Conservation (phyloP, 2,888 invertebrate genomes). For the Hymenopus coronatus region DNA sequence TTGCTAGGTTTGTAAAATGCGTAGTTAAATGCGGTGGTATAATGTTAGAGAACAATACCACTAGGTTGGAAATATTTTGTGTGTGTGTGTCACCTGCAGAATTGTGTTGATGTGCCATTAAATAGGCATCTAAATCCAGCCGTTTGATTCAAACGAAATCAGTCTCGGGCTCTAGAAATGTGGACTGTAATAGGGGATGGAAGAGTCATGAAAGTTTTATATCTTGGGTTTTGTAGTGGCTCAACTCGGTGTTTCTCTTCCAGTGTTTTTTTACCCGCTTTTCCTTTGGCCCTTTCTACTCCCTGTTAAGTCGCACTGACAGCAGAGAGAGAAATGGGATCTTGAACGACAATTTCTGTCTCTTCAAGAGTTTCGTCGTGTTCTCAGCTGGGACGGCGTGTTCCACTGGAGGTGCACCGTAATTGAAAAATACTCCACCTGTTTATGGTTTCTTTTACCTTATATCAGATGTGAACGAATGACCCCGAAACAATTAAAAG, state of each 20-base stretch:
- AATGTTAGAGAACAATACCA: no score
- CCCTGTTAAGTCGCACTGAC: slow-evolving; percentile 11
- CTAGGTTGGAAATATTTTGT: no score
- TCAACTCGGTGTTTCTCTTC: neutral
- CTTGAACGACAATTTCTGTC: slow-evolving; percentile 20
- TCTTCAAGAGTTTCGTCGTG: slow-evolving; percentile 14
- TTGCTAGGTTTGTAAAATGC: no score
- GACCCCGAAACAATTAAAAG: neutral
- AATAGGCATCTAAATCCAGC: neutral
- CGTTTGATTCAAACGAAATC: neutral
- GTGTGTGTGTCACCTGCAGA: no score
- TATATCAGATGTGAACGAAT: neutral
- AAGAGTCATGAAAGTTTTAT: neutral
- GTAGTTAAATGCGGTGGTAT: no score
- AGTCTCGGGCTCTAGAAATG: neutral
- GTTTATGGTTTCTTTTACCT: neutral
- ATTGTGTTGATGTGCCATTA: neutral
- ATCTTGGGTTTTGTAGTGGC: neutral
- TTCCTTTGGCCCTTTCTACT: neutral
- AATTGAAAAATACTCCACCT: slow-evolving; percentile 3
- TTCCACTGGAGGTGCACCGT: neutral
- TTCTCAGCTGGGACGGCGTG: slow-evolving; percentile 10
- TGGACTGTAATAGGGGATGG: neutral
- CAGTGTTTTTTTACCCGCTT: neutral
- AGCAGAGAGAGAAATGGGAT: slow-evolving; percentile 16